A percentile compares a stretch with the other conserved stretches of the same genome.
Conservation (phyloP, 2,797 vertebrate genomes). For the Sebastes ruberrimus region DNA sequence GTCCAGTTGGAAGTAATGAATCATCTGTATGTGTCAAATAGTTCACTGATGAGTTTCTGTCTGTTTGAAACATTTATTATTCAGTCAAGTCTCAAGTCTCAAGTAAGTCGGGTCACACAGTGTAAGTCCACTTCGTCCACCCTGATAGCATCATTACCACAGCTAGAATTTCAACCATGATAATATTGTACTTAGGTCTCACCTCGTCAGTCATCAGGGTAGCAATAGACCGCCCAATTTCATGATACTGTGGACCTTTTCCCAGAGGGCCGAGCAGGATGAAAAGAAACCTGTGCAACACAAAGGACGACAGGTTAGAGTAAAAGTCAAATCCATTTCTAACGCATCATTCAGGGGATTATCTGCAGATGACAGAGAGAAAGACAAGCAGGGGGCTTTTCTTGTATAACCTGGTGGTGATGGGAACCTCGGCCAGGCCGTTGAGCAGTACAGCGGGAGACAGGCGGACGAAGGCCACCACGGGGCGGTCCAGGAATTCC, state of each 20-base stretch:
- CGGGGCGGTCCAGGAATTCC: conserved; percentile 94
- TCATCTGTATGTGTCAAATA: background rate
- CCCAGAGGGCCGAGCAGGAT: conserved; percentile 95
- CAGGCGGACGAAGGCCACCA: conserved; percentile 95
- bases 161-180: background rate
- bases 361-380: background rate
- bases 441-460: conserved; percentile 94
- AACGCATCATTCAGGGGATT: conserved; percentile 8
- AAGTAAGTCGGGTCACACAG: background rate
- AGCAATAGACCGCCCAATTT: conserved; percentile 97
- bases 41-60: no score
- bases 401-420: conserved; percentile 90
- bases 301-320: conserved; percentile 12
- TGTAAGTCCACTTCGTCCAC: background rate
- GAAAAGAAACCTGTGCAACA: conserved; percentile 91
- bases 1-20: background rate
- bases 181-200: conserved; percentile 47
- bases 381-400: background rate
- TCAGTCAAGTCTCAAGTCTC: background rate
- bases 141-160: background rate
- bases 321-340: conserved; percentile 20
- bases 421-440: conserved; percentile 96
- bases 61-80: no score
- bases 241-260: conserved; percentile 96
- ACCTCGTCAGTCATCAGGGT: conserved; percentile 99